Percentiles rank a stretch among this genome's conserved stretches.
These are phyloP conservation scores for Rhinogobius similis DNA, from an alignment of 2,113 vertebrate genomes.

Conservation along the genomic window DNA sequence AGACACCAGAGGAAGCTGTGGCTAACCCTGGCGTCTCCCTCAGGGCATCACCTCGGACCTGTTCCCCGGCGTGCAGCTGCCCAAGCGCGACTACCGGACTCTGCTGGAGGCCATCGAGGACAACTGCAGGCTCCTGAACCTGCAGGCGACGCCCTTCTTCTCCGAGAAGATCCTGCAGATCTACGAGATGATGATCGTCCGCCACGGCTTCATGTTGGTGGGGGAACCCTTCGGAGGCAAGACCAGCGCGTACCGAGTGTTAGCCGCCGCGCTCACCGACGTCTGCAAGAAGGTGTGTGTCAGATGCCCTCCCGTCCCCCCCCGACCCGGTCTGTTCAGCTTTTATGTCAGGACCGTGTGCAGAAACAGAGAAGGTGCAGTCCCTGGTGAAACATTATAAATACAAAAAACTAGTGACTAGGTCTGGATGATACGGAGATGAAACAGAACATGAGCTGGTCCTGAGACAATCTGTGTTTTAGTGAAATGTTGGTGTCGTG, in stretches of 20 bases:
- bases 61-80: conserved; percentile 87
- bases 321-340: too few relatives aligned
- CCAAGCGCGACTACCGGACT: conserved; percentile 85
- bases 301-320: neutral
- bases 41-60: conserved; percentile 93
- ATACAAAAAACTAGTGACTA: too few relatives aligned
- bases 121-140: conserved; percentile 85
- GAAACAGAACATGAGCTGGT: too few relatives aligned
- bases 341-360: too few relatives aligned
- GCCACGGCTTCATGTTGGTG: conserved; percentile 92
- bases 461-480: too few relatives aligned
- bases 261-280: conserved; percentile 83
- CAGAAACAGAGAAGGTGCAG: too few relatives aligned
- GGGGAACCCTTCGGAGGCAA: conserved; percentile 92
- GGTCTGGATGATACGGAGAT: too few relatives aligned
- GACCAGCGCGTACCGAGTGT: conserved; percentile 85
- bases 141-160: conserved; percentile 86
- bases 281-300: conserved; percentile 81
- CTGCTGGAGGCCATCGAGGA: conserved; percentile 83
- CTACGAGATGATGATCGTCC: conserved; percentile 93
- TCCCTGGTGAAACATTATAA: too few relatives aligned
- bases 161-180: conserved; percentile 90
- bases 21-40: too few relatives aligned
- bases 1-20: too few relatives aligned
- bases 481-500: too few relatives aligned